Evolutionary conservation across 2,113 vertebrate species (phyloP), one percentile per base, ranked within the genome.

Genomic region (Gadus macrocephalus): DNA sequence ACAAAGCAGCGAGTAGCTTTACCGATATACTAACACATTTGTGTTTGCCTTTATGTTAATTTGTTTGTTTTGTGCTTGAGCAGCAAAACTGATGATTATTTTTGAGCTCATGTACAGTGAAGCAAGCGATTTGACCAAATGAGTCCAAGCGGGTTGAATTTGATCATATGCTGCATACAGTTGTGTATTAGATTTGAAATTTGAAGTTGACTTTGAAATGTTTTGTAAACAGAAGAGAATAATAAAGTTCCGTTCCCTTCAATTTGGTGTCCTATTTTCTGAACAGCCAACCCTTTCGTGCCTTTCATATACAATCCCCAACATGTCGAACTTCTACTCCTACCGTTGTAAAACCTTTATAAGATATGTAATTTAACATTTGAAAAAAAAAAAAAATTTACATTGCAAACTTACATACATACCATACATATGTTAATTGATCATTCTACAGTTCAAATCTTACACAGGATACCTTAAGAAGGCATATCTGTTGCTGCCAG

Each of bases 191-290:
- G 76, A 85, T 86, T 85, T 76, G 85, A 82, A 86, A 84, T 81
- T 76, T 81, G 77, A 85, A 71, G 67, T 85, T 84, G 74, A 86
- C 70, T 84, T 78, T 91, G 68, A 89, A 84, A 87, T 88, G 85
- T 92, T 92, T 92, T 92, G 86, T 91, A 91, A 90, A 86, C 79
- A 87, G 74, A 78, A 82, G 64, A 85, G 66, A 85, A 58, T n/a
- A 58, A 87, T 87, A 89, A 88, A 87, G 83, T 85, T 87, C 71
- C 82, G 83, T 81, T 80, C 83, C 83, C 86, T 84, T 87, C 81
- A 79, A 87, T 69, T 70, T 62, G 35, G 0, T 58, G 55, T 14
- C 55, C 5, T 58, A 17, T 58, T 58, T 17, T 58, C 31, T 9
- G 8, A 49, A 49, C 42, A 49, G 42, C 42, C 42, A 49, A 49